phyloP scores from a whole-genome alignment of 1,140 invertebrate species.

The Magallana ariakensis region DNA sequence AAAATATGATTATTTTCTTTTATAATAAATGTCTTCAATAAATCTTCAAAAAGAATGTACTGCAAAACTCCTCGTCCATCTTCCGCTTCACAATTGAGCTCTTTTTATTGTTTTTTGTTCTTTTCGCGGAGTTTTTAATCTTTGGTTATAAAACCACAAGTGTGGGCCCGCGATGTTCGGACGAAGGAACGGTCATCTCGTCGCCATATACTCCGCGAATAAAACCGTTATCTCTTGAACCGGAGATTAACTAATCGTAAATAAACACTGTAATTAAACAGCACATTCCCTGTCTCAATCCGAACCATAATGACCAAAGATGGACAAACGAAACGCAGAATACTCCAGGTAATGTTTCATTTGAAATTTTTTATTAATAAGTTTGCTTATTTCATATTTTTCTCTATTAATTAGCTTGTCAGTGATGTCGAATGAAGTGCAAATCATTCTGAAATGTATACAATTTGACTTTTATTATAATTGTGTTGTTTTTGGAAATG shows the following conservation, averaged over 20 bases:
- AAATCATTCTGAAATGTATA: background rate
- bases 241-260: constrained; percentile 16
- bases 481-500: too few relatives aligned
- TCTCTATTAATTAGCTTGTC: background rate
- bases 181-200: background rate
- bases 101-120: background rate
- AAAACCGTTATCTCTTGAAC: background rate
- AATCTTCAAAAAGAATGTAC: background rate
- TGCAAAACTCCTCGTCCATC: background rate
- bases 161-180: background rate
- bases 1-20: too few relatives aligned
- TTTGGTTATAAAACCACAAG: background rate
- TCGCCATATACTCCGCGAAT: background rate
- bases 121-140: background rate
- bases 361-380: background rate
- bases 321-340: constrained; percentile 13
- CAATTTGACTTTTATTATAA: background rate
- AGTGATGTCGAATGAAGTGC: background rate
- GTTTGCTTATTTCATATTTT: background rate
- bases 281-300: background rate
- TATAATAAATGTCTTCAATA: too few relatives aligned
- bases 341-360: background rate
- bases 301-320: background rate
- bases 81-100: background rate
- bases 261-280: constrained; percentile 5